phyloP scores from a whole-genome alignment of 2,113 vertebrate genomes.

The Willisornis vidua region DNA sequence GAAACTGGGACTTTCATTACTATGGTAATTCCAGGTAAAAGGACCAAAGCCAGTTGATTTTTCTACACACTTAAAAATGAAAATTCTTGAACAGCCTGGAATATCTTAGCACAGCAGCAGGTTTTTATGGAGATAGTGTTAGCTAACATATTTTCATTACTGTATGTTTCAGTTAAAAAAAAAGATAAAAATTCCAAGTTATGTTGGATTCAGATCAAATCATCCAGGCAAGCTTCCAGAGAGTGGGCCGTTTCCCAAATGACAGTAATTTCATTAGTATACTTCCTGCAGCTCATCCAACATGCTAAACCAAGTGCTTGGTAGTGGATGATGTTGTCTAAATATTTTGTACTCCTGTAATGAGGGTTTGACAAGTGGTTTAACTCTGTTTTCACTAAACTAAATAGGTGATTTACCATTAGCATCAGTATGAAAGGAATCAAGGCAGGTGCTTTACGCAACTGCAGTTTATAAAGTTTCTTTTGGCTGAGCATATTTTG shows the following conservation, averaged over 20 bases:
- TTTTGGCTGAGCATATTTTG: background rate
- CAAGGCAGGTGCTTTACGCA: background rate
- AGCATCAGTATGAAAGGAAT: background rate
- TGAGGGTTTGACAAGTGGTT: background rate
- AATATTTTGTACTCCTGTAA: slow-evolving; percentile 36
- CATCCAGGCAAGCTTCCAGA: slow-evolving; percentile 35
- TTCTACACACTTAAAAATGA: background rate
- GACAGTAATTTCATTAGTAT: slow-evolving; percentile 29
- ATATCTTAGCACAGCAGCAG: slow-evolving; percentile 13
- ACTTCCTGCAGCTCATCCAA: background rate
- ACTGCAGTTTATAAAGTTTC: background rate
- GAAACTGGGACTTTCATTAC: slow-evolving; percentile 12
- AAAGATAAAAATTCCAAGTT: background rate
- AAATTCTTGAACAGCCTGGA: background rate
- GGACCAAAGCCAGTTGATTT: background rate
- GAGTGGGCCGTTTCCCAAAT: slow-evolving; percentile 6
- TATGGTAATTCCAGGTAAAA: slow-evolving; percentile 20
- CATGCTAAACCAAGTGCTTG: background rate
- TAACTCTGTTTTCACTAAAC: background rate
- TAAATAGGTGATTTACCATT: background rate
- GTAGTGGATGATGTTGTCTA: slow-evolving; percentile 25
- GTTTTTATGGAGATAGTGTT: slow-evolving; percentile 24
- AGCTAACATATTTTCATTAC: slow-evolving; percentile 16
- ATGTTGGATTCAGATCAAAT: slow-evolving; percentile 28
- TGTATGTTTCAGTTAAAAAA: background rate